phyloP scores from a whole-genome alignment of 2,797 vertebrate genomes.

The Cynodonichthys magdalenae region DNA sequence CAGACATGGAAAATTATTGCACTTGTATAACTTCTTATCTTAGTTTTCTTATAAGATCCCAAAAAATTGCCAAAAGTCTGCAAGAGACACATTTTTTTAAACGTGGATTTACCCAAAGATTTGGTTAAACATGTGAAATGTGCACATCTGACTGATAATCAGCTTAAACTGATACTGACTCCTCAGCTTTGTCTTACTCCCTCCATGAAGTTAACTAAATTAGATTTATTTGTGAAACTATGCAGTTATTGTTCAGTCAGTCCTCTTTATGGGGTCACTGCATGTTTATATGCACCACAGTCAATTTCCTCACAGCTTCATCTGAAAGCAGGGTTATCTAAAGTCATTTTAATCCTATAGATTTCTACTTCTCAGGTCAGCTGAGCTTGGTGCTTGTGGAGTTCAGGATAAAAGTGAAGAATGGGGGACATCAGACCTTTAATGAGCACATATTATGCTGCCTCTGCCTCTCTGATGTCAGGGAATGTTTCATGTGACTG shows the following conservation, averaged over 20 bases:
- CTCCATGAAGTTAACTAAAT: slow-evolving; percentile 46
- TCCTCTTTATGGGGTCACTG: background rate
- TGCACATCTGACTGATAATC: slow-evolving; percentile 43
- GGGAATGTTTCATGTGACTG: slow-evolving; percentile 22
- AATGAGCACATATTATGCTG: slow-evolving; percentile 19
- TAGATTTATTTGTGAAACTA: slow-evolving; percentile 43
- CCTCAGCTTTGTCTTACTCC: slow-evolving; percentile 47
- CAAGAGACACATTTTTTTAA: background rate
- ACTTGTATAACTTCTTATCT: background rate
- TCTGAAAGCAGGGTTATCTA: background rate
- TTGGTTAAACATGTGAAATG: slow-evolving; percentile 23
- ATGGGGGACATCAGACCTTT: background rate
- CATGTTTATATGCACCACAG: background rate
- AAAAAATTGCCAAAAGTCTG: background rate
- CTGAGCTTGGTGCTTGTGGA: slow-evolving; percentile 31
- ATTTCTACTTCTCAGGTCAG: slow-evolving; percentile 17
- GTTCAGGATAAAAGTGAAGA: slow-evolving; percentile 28
- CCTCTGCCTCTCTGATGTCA: background rate
- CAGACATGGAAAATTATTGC: background rate
- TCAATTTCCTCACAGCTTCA: background rate
- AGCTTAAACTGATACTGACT: slow-evolving; percentile 52
- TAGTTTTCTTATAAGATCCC: background rate
- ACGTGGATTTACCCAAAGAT: too few species aligned
- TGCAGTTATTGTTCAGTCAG: slow-evolving; percentile 45
- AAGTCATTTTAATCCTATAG: slow-evolving; percentile 4